Evolutionary conservation across 2,113 vertebrate species (phyloP).

Genomic region (Alosa alosa): DNA sequence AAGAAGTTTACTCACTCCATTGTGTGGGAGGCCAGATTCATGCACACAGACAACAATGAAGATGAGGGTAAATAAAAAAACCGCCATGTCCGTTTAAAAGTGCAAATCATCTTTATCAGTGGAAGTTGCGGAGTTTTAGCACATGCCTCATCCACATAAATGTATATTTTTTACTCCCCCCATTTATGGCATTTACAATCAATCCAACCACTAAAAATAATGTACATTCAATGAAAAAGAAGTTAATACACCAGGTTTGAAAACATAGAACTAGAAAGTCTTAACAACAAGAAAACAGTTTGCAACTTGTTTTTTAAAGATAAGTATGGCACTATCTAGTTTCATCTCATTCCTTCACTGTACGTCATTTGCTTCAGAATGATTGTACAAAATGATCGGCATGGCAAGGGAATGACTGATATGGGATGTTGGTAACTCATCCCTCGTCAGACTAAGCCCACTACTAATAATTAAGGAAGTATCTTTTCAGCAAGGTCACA

Average conservation of each 20-base stretch:
- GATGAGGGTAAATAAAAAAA: constrained; percentile 28
- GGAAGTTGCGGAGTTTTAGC: constrained; percentile 62
- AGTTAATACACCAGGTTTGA: constrained; percentile 38
- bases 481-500: not conserved
- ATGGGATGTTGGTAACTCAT: not conserved
- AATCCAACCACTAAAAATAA: constrained; percentile 35
- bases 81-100: constrained; percentile 60
- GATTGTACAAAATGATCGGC: not conserved
- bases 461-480: not conserved
- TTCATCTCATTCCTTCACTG: not conserved
- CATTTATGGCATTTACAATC: constrained; percentile 55
- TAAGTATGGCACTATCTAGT: not conserved
- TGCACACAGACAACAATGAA: constrained; percentile 20
- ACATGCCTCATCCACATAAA: constrained; percentile 56
- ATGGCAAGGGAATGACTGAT: not conserved
- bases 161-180: constrained; percentile 44
- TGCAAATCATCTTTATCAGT: constrained; percentile 78
- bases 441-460: not conserved
- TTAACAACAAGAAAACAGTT: not conserved
- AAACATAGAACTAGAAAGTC: constrained; percentile 25
- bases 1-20: not conserved
- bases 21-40: not conserved
- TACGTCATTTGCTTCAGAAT: not conserved
- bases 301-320: not conserved
- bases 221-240: constrained; percentile 68